Conservation (phyloP, 1,140 invertebrate genomes). For the Stratiolaelaps scimitus region DNA sequence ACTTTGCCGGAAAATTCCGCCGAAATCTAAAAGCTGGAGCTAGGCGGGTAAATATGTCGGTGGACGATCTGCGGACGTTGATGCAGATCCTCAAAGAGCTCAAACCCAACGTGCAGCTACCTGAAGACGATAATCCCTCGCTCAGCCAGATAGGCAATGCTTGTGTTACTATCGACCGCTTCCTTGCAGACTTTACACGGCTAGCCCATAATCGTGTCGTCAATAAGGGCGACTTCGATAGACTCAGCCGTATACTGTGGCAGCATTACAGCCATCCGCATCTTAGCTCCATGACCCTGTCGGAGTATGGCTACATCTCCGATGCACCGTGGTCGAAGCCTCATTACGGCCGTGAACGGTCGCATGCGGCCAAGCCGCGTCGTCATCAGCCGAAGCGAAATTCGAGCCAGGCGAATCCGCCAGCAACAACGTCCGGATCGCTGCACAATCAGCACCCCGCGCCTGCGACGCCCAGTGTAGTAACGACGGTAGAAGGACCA, state of each 20-base stretch:
- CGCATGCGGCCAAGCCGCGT: too few relatives aligned
- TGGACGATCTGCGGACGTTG: background rate
- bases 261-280: background rate
- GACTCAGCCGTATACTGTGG: background rate
- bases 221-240: background rate
- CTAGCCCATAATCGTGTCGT: background rate
- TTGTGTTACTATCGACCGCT: background rate
- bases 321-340: too few relatives aligned
- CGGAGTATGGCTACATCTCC: background rate
- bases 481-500: too few relatives aligned
- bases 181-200: background rate
- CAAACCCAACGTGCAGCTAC: background rate
- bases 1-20: background rate
- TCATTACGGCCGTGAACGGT: too few relatives aligned
- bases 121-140: background rate
- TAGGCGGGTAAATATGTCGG: background rate
- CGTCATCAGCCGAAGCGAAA: too few relatives aligned
- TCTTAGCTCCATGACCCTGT: background rate
- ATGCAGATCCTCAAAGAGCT: background rate
- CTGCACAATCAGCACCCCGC: too few relatives aligned
- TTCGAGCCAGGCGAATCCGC: too few relatives aligned
- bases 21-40: background rate
- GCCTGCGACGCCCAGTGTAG: too few relatives aligned
- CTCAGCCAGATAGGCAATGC: background rate
- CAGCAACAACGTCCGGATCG: too few relatives aligned